phyloP scores from a whole-genome alignment of 37 sponge, comb jelly and placozoan species.

The Aphrocallistes beatrix region DNA sequence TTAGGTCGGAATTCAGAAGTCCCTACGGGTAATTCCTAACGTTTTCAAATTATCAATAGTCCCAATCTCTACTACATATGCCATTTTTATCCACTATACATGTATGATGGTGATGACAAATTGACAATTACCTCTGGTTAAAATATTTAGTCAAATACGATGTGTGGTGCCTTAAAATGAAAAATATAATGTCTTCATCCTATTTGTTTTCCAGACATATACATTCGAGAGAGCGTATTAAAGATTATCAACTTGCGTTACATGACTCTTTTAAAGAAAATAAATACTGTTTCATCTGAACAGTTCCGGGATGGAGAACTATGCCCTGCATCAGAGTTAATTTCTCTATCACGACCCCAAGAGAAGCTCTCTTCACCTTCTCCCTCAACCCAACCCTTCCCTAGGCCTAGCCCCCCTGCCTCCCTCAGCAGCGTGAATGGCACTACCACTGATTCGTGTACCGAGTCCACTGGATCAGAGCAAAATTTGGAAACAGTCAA shows the following conservation, averaged over 20 bases:
- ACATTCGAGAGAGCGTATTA: constrained; percentile 8
- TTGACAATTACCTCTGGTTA: too few species aligned
- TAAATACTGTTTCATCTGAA: not conserved
- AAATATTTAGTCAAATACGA: too few species aligned
- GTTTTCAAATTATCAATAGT: too few species aligned
- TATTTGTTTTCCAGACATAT: too few species aligned
- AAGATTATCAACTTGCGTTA: not conserved
- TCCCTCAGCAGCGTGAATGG: not conserved
- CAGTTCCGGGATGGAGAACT: not conserved
- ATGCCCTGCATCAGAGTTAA: not conserved
- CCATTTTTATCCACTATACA: too few species aligned
- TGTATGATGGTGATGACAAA: too few species aligned
- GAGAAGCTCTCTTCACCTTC: not conserved
- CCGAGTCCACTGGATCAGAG: not conserved
- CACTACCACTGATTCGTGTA: not conserved
- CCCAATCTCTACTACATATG: too few species aligned
- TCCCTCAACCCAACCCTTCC: not conserved
- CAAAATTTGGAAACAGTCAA: not conserved
- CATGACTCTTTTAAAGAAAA: not conserved
- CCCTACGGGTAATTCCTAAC: too few species aligned
- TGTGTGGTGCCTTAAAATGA: too few species aligned
- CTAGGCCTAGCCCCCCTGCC: not conserved
- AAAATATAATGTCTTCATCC: too few species aligned
- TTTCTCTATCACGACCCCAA: not conserved
- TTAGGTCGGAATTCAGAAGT: too few species aligned